Percentiles rank a stretch among this genome's conserved stretches.
Conservation (phyloP, 1,140 invertebrate species). For the Dolichoris vasculosae region DNA sequence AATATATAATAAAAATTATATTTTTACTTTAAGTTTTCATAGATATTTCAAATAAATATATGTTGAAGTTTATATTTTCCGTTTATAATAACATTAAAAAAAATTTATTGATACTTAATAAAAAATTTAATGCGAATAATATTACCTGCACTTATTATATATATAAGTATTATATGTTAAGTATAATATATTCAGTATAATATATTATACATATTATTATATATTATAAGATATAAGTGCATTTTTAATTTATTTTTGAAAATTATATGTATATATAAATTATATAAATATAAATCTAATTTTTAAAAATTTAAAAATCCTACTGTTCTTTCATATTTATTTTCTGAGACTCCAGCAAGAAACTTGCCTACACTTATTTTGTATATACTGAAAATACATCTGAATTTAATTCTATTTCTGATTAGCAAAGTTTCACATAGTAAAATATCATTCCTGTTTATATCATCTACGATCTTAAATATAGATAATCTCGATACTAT, state of each 20-base stretch:
- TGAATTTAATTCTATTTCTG: constrained; percentile 31
- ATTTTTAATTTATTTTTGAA: no score
- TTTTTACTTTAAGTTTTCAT: no score
- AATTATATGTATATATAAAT: no score
- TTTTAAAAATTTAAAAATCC: no score
- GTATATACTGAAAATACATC: constrained; percentile 45
- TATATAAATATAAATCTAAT: no score
- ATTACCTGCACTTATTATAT: no score
- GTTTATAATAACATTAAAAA: neutral
- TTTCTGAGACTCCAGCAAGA: constrained; percentile 39
- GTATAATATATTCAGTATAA: no score
- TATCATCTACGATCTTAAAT: constrained; percentile 35
- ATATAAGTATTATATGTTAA: no score
- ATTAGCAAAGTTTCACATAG: constrained; percentile 50
- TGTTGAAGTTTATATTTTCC: neutral
- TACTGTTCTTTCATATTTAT: no score
- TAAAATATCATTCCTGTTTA: constrained; percentile 47
- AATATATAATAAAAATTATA: no score
- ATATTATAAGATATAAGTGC: no score
- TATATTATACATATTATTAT: no score
- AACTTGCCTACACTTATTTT: constrained; percentile 7
- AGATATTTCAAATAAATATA: neutral
- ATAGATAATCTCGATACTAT: constrained; percentile 46
- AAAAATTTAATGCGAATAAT: neutral
- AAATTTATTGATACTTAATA: neutral